Evolutionary conservation across 1,140 invertebrate genomes (phyloP), one percentile per base, ranked within the genome.

Genomic region (Propsilocerus akamusi): DNA sequence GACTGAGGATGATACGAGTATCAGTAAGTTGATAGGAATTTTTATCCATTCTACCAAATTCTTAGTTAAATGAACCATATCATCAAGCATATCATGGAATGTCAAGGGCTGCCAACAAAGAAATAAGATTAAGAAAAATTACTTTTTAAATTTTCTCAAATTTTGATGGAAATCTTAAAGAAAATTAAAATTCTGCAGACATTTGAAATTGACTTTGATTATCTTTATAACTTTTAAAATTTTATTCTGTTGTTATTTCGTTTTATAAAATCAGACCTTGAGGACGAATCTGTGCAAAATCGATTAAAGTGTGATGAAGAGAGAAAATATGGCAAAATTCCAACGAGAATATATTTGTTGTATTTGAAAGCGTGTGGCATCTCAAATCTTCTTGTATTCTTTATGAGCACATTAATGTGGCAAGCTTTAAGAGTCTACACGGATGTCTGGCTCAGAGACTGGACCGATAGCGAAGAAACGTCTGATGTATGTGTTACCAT

Each of bases 281-380:
- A 60, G 54, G 54, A 58, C 56, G 55, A 55, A 51, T 54, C 54
- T 17, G 53, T 55, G 49, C 51, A 56, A 52, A 50, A 49, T 47
- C 46, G 49, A 37, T 41, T 53, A 4, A 49, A 51, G 55, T 61
- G 53, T 50, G 70, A 72, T 41, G 75, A 75, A 53, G 75, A 79
- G 54, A 58, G 75, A 53, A 75, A 78, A 57, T 74, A 74, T 55
- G 78, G 79, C 1, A 68, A 72, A 54, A 77, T 81, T 52, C 72
- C 73, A 17, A 58, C 62, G 51, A 65, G 66, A 54, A 72, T 81
- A 46, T 83, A 83, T 64, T 53, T 75, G 41, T 63, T 71, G 25
- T 84, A 84, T 56, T 60, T 79, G 50, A 69, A 65, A 48, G 72
- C 78, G 14, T 81, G 80, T 56, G 78, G 77, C 1, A 57, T 73